Evolutionary conservation across 2,113 vertebrate species (phyloP).

Genomic region (Phodopus roborovskii): DNA sequence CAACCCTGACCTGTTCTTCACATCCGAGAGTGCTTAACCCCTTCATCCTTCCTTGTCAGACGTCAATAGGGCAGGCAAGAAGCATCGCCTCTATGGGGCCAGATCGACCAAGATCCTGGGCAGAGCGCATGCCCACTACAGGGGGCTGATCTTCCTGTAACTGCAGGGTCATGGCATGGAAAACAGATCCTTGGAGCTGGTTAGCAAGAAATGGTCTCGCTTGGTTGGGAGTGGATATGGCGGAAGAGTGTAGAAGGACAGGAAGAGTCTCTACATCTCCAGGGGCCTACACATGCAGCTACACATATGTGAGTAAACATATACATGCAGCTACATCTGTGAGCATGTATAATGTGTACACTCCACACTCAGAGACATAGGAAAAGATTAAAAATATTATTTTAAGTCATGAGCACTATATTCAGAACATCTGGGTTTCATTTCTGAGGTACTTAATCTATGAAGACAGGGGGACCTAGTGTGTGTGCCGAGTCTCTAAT

Average conservation of each 20-base stretch:
- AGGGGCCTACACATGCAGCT: background rate
- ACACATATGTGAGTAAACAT: background rate
- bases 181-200: background rate
- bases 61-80: no score
- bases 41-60: no score
- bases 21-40: no score
- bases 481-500: no score
- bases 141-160: background rate
- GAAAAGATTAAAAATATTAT: background rate
- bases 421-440: background rate
- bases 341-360: background rate
- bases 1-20: no score
- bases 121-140: no score
- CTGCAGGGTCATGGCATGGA: no score
- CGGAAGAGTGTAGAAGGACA: background rate
- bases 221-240: background rate
- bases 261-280: background rate
- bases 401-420: background rate
- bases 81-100: no score
- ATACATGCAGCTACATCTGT: background rate
- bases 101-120: no score
- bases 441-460: background rate
- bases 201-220: background rate
- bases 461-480: rapidly evolving
- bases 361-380: background rate